phyloP scores from a whole-genome alignment of 2,113 vertebrate species.

The Trematomus loennbergii region DNA sequence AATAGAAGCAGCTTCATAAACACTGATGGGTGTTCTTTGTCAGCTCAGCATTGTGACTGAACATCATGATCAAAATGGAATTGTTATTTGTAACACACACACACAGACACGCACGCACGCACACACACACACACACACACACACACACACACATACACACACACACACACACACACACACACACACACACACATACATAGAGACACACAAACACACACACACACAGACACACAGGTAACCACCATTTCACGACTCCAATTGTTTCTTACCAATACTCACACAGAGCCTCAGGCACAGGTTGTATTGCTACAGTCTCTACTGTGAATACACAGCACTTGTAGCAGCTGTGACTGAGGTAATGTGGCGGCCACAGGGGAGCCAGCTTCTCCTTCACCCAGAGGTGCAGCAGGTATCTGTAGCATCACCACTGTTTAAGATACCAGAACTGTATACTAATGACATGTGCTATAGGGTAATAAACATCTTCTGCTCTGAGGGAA shows the following conservation, averaged over 20 bases:
- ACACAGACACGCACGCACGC: background rate
- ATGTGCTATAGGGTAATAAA: slow-evolving; percentile 62
- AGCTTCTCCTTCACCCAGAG: background rate
- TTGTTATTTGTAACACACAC: slow-evolving; percentile 29
- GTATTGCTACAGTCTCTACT: slow-evolving; percentile 19
- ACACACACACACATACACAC: no score
- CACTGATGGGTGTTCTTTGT: slow-evolving; percentile 43
- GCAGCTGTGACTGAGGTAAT: slow-evolving; percentile 39
- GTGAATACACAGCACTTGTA: background rate
- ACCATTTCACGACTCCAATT: slow-evolving; percentile 31
- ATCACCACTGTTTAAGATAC: slow-evolving; percentile 44
- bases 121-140: background rate
- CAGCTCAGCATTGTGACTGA: slow-evolving; percentile 63
- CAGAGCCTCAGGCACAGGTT: slow-evolving; percentile 30
- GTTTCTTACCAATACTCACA: slow-evolving; percentile 7
- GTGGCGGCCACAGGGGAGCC: slow-evolving; percentile 27
- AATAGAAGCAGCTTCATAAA: slow-evolving; percentile 60
- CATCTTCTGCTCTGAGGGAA: slow-evolving; percentile 47
- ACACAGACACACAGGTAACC: background rate
- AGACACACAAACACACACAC: no score
- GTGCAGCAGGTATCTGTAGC: background rate
- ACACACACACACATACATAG: background rate
- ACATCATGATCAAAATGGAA: slow-evolving; percentile 40
- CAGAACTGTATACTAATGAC: slow-evolving; percentile 62
- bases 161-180: background rate